phyloP scores from a whole-genome alignment of 2,113 vertebrate genomes.

The Callionymus lyra region DNA sequence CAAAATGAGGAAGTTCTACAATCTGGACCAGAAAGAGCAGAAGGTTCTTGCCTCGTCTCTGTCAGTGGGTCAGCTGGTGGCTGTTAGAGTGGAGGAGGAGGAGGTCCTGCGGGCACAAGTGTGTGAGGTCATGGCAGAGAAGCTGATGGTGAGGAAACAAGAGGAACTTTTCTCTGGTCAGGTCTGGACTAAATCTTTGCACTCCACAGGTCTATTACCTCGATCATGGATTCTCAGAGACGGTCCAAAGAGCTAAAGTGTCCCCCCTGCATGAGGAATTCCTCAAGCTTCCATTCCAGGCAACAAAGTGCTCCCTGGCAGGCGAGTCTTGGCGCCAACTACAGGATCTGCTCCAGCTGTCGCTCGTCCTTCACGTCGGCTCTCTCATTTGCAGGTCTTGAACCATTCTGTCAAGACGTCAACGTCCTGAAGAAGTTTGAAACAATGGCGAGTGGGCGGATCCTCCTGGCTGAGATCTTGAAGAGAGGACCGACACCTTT shows the following conservation, averaged over 20 bases:
- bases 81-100: conserved; percentile 77
- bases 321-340: conserved; percentile 65
- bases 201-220: conserved; percentile 80
- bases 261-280: conserved; percentile 78
- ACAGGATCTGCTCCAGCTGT: not conserved
- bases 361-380: not conserved
- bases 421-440: conserved; percentile 81
- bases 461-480: conserved; percentile 87
- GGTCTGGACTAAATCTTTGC: not conserved
- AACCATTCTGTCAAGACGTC: conserved; percentile 77
- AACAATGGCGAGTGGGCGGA: conserved; percentile 77
- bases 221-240: conserved; percentile 88
- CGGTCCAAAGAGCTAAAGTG: conserved; percentile 76
- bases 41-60: conserved; percentile 42
- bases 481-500: conserved; percentile 75
- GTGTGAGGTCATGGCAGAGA: conserved; percentile 69
- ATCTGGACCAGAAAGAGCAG: conserved; percentile 38
- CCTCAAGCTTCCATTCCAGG: conserved; percentile 81
- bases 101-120: conserved; percentile 81
- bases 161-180: not conserved
- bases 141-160: conserved; percentile 76
- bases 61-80: conserved; percentile 74
- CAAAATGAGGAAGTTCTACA: conserved; percentile 84
- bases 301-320: conserved; percentile 85
- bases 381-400: conserved; percentile 71